These are phyloP conservation scores for Brachionus koreanus DNA, from an alignment of 1,140 invertebrate genomes.

Conservation along the genomic window DNA sequence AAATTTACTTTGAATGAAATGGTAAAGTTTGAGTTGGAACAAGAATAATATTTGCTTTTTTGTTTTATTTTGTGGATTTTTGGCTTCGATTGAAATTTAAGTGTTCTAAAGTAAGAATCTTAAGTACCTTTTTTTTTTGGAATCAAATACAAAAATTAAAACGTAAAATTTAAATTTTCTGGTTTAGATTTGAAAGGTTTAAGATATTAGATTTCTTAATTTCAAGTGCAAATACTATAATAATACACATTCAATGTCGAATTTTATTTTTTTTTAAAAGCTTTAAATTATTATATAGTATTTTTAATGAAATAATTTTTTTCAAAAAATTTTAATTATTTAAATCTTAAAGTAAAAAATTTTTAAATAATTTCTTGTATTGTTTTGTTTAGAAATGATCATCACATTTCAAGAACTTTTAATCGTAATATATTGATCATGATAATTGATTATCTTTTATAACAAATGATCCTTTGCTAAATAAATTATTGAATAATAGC, in stretches of 20 bases:
- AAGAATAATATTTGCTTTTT: slow-evolving; percentile 9
- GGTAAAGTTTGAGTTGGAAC: background rate
- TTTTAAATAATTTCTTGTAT: too few relatives aligned
- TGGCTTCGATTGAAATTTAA: background rate
- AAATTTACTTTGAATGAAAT: background rate
- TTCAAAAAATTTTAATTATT: too few relatives aligned
- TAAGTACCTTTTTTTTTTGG: background rate
- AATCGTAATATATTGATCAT: background rate
- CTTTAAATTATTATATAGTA: background rate
- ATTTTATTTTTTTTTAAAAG: background rate
- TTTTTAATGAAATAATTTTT: background rate
- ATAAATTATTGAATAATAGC: background rate
- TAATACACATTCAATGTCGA: background rate
- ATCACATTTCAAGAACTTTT: background rate
- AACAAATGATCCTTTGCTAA: background rate
- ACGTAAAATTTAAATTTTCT: background rate
- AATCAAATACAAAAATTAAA: background rate
- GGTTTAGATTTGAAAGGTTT: background rate
- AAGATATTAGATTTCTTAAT: slow-evolving; percentile 17
- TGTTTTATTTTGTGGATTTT: background rate
- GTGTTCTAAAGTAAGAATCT: background rate
- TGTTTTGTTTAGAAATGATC: background rate
- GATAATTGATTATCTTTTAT: background rate
- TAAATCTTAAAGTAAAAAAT: too few relatives aligned
- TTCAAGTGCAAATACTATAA: background rate